Base-by-base conservation (phyloP, 2,797 vertebrate genomes). In the Gastrophryne carolinensis region DNA sequence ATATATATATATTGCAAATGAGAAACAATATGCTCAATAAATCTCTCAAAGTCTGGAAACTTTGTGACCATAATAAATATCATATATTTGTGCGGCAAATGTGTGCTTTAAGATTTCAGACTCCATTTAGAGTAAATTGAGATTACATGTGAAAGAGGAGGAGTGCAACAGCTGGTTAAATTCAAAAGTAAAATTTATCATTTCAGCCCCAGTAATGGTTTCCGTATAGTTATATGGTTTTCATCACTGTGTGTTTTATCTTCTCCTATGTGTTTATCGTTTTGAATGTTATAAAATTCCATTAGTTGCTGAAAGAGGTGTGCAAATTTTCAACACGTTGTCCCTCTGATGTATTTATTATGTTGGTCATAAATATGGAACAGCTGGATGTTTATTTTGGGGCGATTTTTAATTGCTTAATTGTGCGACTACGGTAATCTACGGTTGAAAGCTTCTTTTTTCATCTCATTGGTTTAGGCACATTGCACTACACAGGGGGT, bases 311-410 rank as follows among this genome's bases (percentile, higher is more conserved):
- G 62, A 70, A 70, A 71, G 39, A 24, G 37, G 32, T 19, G 64
- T 34, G 64, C 29, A 58, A 57, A 68, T 35, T 58, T 63, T 77
- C 58, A 77, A 49, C 30, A 58, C 49, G 39, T 58, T 37, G 52
- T 35, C 39, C 41, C 49, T 41, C 56, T 72, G 52, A 77, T 23
- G 24, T 53, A 65, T 65, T 65, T 64, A 77, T 57, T 65, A 65
- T 57, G n/a, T 57, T 57, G 21, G 15, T 57, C 27, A 35, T 57
- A 37, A 39, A n/a, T n/a, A n/a, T n/a, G n/a, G n/a, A n/a, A n/a
- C n/a, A n/a, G n/a, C n/a, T n/a, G n/a, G n/a, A n/a, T n/a, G n/a
- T n/a, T n/a, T n/a, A n/a, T n/a, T n/a, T n/a, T n/a, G n/a, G n/a
- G n/a, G n/a, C n/a, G n/a, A n/a, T n/a, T n/a, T n/a, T n/a, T n/a